Conservation (phyloP, 2,888 invertebrate genomes). For the Drosophila tripunctata region DNA sequence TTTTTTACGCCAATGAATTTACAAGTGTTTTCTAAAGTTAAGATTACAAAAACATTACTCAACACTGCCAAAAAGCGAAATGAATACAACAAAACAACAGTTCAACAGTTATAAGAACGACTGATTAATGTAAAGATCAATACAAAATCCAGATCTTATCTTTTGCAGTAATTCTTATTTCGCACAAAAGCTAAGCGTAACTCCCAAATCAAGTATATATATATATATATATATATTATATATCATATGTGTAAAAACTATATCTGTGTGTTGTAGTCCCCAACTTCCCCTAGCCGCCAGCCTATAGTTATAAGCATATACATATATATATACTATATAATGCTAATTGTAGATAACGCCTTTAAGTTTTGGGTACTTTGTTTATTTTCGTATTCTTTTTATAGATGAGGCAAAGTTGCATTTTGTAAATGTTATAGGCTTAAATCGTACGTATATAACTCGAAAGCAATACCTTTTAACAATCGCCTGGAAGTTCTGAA, state of each 20-base stretch:
- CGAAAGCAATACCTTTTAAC: conserved; percentile 60
- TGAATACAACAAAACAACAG: conserved; percentile 46
- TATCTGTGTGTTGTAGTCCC: conserved; percentile 44
- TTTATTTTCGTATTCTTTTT: conserved; percentile 9
- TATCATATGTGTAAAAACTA: conserved; percentile 19
- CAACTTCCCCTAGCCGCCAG: conserved; percentile 2
- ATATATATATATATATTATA: conserved; percentile 35
- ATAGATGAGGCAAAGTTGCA: conserved; percentile 37
- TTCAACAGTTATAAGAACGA: conserved; percentile 61
- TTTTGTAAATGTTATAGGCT: conserved; percentile 53
- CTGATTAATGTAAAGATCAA: conserved; percentile 52
- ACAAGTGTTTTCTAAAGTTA: conserved; percentile 23
- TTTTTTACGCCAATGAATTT: conserved; percentile 40
- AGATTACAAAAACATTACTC: conserved; percentile 52
- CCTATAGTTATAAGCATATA: conserved; percentile 30
- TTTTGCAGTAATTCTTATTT: conserved; percentile 30
- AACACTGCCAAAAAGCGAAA: conserved; percentile 82
- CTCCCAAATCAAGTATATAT: conserved; percentile 37
- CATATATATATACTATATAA: conserved; percentile 23
- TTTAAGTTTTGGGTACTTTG: conserved; percentile 8
- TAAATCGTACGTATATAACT: conserved; percentile 29
- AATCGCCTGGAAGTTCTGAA: conserved; percentile 54
- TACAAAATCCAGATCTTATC: conserved; percentile 6
- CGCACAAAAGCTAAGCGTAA: conserved; percentile 46
- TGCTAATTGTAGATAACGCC: conserved; percentile 14